Conservation (phyloP, 2,113 vertebrate species). For the Eulacestoma nigropectus region DNA sequence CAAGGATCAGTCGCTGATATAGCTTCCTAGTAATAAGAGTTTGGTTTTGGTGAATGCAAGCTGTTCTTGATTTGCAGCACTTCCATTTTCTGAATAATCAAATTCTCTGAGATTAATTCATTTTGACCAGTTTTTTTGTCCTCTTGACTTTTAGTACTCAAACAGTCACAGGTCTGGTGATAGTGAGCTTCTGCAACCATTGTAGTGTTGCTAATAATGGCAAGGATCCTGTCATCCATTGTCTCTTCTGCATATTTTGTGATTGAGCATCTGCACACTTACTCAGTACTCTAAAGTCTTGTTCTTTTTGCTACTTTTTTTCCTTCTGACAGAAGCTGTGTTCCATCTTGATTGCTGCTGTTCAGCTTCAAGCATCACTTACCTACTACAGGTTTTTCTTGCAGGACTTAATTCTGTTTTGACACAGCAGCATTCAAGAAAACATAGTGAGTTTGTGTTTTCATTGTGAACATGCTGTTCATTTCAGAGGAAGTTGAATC, state of each 20-base stretch:
- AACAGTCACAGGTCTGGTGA: not conserved
- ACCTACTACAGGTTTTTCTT: not conserved
- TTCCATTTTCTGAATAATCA: not conserved
- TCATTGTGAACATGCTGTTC: not conserved
- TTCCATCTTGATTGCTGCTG: conserved; percentile 41
- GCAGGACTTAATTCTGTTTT: conserved; percentile 34
- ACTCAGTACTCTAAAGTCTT: not conserved
- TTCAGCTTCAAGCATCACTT: conserved; percentile 1
- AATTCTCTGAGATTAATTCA: not conserved
- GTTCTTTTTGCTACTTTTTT: not conserved
- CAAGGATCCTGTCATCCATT: conserved; percentile 1
- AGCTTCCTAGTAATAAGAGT: not conserved
- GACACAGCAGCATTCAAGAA: conserved; percentile 12
- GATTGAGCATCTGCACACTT: not conserved
- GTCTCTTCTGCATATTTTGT: not conserved
- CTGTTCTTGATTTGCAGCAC: conserved; percentile 12
- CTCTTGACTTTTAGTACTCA: not conserved
- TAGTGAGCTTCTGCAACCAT: not conserved
- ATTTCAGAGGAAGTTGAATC: not conserved
- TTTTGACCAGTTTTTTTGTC: not conserved
- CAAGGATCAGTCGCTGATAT: not conserved
- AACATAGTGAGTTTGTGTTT: not conserved
- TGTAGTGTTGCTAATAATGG: not conserved
- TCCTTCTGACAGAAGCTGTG: conserved; percentile 24
- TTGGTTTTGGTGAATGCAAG: not conserved